phyloP scores from a whole-genome alignment of 2,888 invertebrate species.

The Nebria salina region DNA sequence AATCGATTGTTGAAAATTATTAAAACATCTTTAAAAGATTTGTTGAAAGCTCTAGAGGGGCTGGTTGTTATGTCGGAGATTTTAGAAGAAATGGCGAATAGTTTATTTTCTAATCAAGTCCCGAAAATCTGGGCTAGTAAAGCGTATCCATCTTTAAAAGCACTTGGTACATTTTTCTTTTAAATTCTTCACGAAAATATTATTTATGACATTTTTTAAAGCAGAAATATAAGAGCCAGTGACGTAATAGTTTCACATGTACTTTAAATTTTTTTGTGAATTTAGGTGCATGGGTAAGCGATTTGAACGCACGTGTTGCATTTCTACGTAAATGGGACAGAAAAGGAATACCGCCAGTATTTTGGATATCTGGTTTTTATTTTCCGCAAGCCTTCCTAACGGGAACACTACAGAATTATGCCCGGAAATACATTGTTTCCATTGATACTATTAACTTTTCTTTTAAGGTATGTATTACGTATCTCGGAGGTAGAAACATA shows the following conservation, averaged over 20 bases:
- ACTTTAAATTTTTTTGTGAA: not conserved
- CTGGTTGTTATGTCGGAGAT: conserved; percentile 81
- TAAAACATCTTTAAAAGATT: conserved; percentile 67
- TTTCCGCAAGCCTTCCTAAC: conserved; percentile 88
- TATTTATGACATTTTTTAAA: too few relatives aligned
- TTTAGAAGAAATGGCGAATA: conserved; percentile 74
- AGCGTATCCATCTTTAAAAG: conserved; percentile 76
- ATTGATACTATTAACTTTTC: conserved; percentile 76
- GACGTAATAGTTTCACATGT: too few relatives aligned
- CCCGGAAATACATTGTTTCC: conserved; percentile 78
- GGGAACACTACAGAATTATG: conserved; percentile 84
- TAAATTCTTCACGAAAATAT: not conserved
- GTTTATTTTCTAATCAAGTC: conserved; percentile 74
- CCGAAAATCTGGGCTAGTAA: conserved; percentile 75
- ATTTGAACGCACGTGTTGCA: conserved; percentile 70
- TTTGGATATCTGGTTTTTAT: conserved; percentile 88
- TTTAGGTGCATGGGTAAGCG: conserved; percentile 73
- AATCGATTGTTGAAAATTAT: conserved; percentile 72
- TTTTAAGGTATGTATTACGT: conserved; percentile 65
- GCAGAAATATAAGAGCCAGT: too few relatives aligned
- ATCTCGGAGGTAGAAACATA: too few relatives aligned
- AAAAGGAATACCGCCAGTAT: conserved; percentile 75
- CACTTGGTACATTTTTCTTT: conserved; percentile 66
- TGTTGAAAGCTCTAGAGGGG: conserved; percentile 79
- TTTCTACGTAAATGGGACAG: conserved; percentile 75